Percentiles rank a stretch among this genome's conserved stretches.
Conservation (phyloP, 92 coral and sea anemone genomes). For the Scolanthus callimorphus region DNA sequence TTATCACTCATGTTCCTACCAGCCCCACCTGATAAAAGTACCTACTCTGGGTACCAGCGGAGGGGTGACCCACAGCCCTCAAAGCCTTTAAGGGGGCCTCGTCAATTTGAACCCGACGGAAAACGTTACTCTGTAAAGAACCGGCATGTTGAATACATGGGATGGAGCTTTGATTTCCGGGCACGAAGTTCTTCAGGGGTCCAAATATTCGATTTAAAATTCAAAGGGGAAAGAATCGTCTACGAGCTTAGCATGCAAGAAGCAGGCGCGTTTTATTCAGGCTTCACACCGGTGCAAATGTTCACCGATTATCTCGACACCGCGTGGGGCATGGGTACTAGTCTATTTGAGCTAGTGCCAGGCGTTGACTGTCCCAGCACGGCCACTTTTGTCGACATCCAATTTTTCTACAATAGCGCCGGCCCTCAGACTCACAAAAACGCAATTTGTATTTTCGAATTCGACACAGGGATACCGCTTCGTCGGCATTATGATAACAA, state of each 20-base stretch:
- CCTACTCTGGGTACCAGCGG: constrained; percentile 36
- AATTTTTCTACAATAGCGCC: constrained; percentile 45
- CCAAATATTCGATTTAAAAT: constrained; percentile 62
- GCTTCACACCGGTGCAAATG: constrained; percentile 50
- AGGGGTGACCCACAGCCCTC: constrained; percentile 56
- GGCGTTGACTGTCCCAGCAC: constrained; percentile 89
- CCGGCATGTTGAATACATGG: constrained; percentile 79
- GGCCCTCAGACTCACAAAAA: constrained; percentile 44
- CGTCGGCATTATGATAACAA: constrained; percentile 85
- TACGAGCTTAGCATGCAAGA: constrained; percentile 78
- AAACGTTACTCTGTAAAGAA: constrained; percentile 64
- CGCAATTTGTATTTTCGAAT: constrained; percentile 84
- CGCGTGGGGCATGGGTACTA: constrained; percentile 57
- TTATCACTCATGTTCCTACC: constrained; percentile 33
- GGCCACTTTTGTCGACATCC: constrained; percentile 59
- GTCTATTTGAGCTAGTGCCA: constrained; percentile 56
- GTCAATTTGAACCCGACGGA: constrained; percentile 71
- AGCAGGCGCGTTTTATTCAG: constrained; percentile 73
- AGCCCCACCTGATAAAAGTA: constrained; percentile 28
- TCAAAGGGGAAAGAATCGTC: constrained; percentile 47
- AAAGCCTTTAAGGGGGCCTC: constrained; percentile 56
- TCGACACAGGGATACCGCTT: constrained; percentile 80
- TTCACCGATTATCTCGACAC: constrained; percentile 56
- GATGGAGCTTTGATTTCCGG: constrained; percentile 83
- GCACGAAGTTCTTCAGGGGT: constrained; percentile 57